Evolutionary conservation across 1,140 invertebrate genomes (phyloP).

Genomic region (Temnothorax longispinosus): DNA sequence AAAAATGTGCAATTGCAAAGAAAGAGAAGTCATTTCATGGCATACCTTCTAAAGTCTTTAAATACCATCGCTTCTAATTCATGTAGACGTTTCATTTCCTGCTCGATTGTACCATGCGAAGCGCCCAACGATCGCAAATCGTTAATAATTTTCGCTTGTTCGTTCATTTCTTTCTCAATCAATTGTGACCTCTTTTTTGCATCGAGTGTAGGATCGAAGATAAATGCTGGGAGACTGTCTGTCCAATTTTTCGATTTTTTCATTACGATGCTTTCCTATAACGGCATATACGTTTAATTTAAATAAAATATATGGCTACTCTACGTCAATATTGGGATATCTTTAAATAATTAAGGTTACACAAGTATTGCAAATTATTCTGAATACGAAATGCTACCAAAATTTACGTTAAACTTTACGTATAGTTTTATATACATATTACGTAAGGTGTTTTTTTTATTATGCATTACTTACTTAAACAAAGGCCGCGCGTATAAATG

Average conservation of each 20-base stretch:
- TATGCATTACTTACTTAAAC: slow-evolving; percentile 67
- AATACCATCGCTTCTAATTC: slow-evolving; percentile 97
- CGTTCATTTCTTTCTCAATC: slow-evolving; percentile 99
- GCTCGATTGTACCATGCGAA: slow-evolving; percentile 95
- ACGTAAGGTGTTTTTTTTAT: not conserved
- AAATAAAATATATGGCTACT: not conserved
- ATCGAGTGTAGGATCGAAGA: slow-evolving; percentile 94
- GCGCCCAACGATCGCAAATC: slow-evolving; percentile 96
- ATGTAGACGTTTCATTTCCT: slow-evolving; percentile 95
- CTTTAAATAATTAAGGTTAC: not conserved
- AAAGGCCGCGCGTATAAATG: not conserved
- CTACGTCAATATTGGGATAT: not conserved
- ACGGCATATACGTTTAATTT: slow-evolving; percentile 54
- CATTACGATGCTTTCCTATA: slow-evolving; percentile 89
- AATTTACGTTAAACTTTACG: not conserved
- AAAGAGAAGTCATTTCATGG: not conserved
- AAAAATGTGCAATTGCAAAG: not conserved
- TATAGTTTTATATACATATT: not conserved
- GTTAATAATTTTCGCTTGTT: slow-evolving; percentile 97
- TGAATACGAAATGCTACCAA: not conserved
- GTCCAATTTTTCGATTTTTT: slow-evolving; percentile 88
- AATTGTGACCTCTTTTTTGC: slow-evolving; percentile 95
- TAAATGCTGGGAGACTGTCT: slow-evolving; percentile 93
- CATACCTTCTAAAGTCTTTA: slow-evolving; percentile 91
- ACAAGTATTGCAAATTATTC: not conserved